These are phyloP conservation scores for Sebastes cheni DNA, from an alignment of 2,797 vertebrate species.

Conservation along the genomic window DNA sequence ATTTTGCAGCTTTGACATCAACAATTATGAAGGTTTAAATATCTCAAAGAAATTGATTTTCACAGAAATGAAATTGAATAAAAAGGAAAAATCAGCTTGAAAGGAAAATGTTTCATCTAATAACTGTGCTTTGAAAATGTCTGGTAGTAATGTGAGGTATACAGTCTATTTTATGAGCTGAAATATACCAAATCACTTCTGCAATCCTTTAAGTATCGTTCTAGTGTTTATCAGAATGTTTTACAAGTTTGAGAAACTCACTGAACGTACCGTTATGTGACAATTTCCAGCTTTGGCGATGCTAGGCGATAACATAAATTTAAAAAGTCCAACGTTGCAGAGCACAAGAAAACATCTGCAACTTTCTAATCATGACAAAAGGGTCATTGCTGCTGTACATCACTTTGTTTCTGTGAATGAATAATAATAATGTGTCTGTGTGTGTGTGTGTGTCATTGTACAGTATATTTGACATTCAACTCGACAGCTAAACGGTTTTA, in stretches of 20 bases:
- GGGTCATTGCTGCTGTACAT: background rate
- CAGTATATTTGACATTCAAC: conserved; percentile 47
- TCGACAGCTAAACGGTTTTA: conserved; percentile 11
- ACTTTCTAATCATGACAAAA: background rate
- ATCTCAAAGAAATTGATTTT: background rate
- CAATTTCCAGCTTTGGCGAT: background rate
- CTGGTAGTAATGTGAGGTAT: background rate
- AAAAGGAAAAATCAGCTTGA: background rate
- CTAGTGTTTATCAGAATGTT: background rate
- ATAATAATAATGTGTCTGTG: background rate
- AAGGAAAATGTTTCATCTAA: background rate
- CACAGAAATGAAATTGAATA: background rate
- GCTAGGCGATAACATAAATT: background rate
- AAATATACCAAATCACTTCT: background rate
- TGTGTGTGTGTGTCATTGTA: background rate
- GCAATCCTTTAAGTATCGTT: background rate
- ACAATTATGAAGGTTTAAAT: background rate
- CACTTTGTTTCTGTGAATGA: background rate
- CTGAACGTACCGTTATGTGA: background rate
- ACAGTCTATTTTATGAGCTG: no score
- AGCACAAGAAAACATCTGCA: background rate
- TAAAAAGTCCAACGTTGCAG: background rate
- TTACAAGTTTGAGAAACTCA: background rate
- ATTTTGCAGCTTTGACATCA: background rate
- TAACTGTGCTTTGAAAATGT: background rate